phyloP scores from a whole-genome alignment of 2,888 invertebrate genomes.

The Mesorhabditis spiculigera region DNA sequence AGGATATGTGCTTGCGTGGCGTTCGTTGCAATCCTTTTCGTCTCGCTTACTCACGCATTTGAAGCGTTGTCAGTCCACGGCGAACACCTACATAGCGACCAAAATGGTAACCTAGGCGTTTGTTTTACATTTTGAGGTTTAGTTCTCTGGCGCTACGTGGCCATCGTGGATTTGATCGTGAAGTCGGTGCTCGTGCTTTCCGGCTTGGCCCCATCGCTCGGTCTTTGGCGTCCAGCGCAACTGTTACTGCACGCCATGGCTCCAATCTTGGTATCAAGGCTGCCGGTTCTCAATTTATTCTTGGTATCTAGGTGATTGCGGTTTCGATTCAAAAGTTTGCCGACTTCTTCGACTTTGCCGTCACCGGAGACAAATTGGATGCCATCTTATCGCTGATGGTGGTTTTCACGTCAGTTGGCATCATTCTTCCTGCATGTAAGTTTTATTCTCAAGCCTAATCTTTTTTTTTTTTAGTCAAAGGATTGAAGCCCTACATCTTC shows the following conservation, averaged over 20 bases:
- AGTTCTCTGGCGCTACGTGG: not conserved
- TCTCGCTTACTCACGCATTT: slow-evolving; percentile 4
- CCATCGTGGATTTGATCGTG: slow-evolving; percentile 1
- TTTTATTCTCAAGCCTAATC: not conserved
- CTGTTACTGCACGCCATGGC: not conserved
- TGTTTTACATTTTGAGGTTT: not conserved
- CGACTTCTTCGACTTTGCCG: not conserved
- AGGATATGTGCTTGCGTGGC: slow-evolving; percentile 6
- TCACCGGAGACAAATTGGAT: not conserved
- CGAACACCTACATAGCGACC: not conserved
- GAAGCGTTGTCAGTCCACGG: not conserved
- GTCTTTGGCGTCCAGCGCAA: not conserved
- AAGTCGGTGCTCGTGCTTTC: slow-evolving; percentile 2
- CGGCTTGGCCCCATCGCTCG: not conserved
- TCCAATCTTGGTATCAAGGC: slow-evolving; percentile 2
- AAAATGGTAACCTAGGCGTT: not conserved
- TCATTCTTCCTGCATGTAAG: not conserved
- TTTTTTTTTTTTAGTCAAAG: not conserved
- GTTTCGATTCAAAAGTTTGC: not conserved
- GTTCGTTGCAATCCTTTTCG: slow-evolving; percentile 1
- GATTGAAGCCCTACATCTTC: slow-evolving; percentile 3
- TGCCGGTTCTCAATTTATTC: not conserved
- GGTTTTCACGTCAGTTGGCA: not conserved
- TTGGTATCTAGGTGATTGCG: not conserved
- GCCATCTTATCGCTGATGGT: slow-evolving; percentile 1